Evolutionary conservation across 1,140 invertebrate genomes (phyloP), one percentile per base, ranked within the genome.

Genomic region (Arctopsyche grandis): DNA sequence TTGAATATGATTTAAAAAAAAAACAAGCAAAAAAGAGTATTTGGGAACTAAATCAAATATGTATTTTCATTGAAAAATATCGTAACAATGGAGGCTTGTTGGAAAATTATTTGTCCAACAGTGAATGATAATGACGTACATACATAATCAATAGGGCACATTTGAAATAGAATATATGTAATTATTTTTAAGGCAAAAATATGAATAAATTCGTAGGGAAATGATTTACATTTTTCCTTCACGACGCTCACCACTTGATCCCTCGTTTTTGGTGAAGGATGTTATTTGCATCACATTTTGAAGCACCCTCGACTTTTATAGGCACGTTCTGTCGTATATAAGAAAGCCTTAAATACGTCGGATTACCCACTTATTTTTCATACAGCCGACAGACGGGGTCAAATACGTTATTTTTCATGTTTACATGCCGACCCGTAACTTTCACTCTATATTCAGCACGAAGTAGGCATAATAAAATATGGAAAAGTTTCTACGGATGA

Each of bases 231-330:
- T 38, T 38, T 16, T 16, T 52, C 10, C 26, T 66, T 66, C 63
- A 22, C 63, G 12, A 0, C 63, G 9, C 63, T 24, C 12, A 60
- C 9, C 21, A 66, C 63, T 66, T 66, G 63, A 66, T 66, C 63
- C 63, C 63, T 66, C 63, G 63, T 66, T 29, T 52, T 66, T 66
- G 21, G 63, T 24, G 22, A 24, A n/a, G 63, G 63, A 66, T 29
- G 63, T 66, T 66, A 66, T 66, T 66, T 66, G 63, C 63, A 66
- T 66, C 63, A 66, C 63, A 66, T 66, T 66, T 66, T 66, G 63
- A 66, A 66, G 63, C 63, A 66, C 63, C 22, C 63, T 66, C 24
- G 63, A 66, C 63, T 66, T 66, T 66, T 66, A 66, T 66, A 66
- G 63, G 63, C 63, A 66, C 63, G 63, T 66, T 66, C 63, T 66